A percentile compares a stretch with the other conserved stretches of the same genome.
Conservation (phyloP, 2,888 invertebrate species). For the Orthosia gracilis region DNA sequence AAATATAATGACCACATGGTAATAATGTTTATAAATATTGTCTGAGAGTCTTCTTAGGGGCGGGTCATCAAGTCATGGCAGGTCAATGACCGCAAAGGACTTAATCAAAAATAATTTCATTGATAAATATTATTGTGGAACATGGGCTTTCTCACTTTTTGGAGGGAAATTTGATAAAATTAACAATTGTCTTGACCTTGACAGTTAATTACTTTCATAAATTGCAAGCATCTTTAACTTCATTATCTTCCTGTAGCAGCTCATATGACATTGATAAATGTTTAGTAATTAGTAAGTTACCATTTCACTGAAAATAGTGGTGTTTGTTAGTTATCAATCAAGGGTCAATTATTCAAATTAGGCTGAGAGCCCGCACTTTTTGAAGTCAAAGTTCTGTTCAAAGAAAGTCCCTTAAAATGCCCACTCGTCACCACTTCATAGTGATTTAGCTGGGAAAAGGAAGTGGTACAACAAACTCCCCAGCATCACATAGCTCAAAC, state of each 20-base stretch:
- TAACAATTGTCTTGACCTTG: not conserved
- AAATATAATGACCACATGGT: slow-evolving; percentile 14
- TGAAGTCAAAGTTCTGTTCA: too few relatives aligned
- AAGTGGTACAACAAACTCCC: too few relatives aligned
- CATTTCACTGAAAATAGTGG: not conserved
- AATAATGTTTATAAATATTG: slow-evolving; percentile 9
- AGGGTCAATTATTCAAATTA: too few relatives aligned
- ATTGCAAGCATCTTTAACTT: not conserved
- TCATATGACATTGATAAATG: not conserved
- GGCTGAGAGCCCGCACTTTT: too few relatives aligned
- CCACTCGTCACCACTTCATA: too few relatives aligned
- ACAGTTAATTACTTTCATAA: not conserved
- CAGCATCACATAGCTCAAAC: too few relatives aligned
- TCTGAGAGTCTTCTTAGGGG: not conserved
- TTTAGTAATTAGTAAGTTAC: not conserved
- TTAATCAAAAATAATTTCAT: not conserved
- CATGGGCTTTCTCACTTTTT: not conserved
- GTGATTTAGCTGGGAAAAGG: too few relatives aligned
- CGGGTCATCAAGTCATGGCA: slow-evolving; percentile 5
- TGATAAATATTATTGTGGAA: not conserved
- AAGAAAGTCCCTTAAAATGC: too few relatives aligned
- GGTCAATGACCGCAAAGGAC: not conserved
- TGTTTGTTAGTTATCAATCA: not conserved
- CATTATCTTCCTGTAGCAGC: not conserved
- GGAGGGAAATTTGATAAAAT: slow-evolving; percentile 5